Conservation (phyloP, 2,797 vertebrate species). For the Muscicapa striata region DNA sequence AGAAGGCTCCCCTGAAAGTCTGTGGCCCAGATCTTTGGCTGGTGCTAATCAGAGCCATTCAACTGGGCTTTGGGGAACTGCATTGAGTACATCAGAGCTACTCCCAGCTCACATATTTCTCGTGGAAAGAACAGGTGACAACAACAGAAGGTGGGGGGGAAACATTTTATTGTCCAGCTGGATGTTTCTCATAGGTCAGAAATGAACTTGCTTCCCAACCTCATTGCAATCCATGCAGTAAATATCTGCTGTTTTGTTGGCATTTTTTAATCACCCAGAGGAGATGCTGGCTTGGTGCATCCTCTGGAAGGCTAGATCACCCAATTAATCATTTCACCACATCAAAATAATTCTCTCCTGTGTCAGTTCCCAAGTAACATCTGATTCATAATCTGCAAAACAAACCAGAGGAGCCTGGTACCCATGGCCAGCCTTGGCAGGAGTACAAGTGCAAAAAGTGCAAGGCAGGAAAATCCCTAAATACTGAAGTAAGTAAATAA, state of each 20-base stretch:
- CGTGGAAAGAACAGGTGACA: neutral
- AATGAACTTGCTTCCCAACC: accelerated
- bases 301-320: neutral
- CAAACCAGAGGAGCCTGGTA: neutral
- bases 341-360: neutral
- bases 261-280: neutral
- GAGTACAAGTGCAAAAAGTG: neutral
- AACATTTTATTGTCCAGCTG: neutral
- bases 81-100: neutral
- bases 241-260: neutral
- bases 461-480: neutral
- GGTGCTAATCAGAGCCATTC: conserved; percentile 31
- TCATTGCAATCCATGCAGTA: neutral
- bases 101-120: neutral
- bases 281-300: neutral
- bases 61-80: neutral
- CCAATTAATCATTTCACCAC: neutral
- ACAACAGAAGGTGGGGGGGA: neutral
- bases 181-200: neutral
- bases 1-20: conserved; percentile 49
- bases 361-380: neutral
- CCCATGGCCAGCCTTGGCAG: neutral
- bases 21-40: conserved; percentile 2
- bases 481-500: neutral
- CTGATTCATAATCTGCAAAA: neutral